A percentile compares a stretch with the other conserved stretches of the same genome.
These are phyloP conservation scores for Phengaris alcon DNA, from an alignment of 2,888 invertebrate genomes.

Conservation along the genomic window DNA sequence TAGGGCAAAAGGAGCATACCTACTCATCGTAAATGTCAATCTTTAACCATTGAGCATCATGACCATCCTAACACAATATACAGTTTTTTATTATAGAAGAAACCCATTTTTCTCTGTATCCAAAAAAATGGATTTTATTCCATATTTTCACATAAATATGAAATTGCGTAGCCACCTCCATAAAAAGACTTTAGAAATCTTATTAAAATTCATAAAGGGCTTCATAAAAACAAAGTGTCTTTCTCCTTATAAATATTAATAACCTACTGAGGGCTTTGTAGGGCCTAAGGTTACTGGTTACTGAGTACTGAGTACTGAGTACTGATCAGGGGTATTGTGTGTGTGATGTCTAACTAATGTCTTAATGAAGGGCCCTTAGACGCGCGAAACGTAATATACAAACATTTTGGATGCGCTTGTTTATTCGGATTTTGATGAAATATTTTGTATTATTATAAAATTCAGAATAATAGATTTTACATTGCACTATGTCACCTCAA, in stretches of 20 bases:
- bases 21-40: too few species aligned
- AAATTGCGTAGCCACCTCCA: constrained; percentile 29
- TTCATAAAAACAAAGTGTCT: constrained; percentile 47
- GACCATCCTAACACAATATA: too few species aligned
- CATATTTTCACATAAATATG: not conserved
- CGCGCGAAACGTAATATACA: constrained; percentile 36
- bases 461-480: too few species aligned
- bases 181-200: constrained; percentile 38
- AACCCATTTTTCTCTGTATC: too few species aligned
- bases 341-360: constrained; percentile 59
- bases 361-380: constrained; percentile 50
- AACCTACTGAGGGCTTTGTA: constrained; percentile 33
- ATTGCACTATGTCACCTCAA: too few species aligned
- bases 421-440: too few species aligned
- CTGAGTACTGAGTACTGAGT: constrained; percentile 44
- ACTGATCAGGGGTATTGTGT: constrained; percentile 59
- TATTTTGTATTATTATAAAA: too few species aligned
- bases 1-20: too few species aligned
- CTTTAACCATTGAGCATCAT: too few species aligned
- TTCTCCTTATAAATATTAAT: constrained; percentile 68
- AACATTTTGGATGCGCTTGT: constrained; percentile 44
- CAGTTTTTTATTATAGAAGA: too few species aligned
- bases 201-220: constrained; percentile 44
- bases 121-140: not conserved
- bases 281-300: constrained; percentile 44